A percentile compares a stretch with the other conserved stretches of the same genome.
Evolutionary conservation across 2,888 invertebrate genomes (phyloP).

Genomic region (Rhamphomyia laevipes): DNA sequence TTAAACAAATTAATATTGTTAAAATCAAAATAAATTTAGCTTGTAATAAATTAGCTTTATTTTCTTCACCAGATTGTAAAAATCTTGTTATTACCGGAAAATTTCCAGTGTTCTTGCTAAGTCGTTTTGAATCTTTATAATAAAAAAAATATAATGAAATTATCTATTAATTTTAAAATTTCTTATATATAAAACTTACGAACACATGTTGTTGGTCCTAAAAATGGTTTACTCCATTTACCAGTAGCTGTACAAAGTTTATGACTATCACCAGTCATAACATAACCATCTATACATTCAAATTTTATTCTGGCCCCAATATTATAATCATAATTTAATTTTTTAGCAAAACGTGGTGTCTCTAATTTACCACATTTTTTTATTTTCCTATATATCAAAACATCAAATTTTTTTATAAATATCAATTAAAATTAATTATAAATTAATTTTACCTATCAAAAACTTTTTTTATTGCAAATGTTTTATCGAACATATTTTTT

Average conservation of each 20-base stretch:
- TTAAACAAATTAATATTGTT: too few species aligned
- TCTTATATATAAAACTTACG: constrained; percentile 49
- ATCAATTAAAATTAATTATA: neutral
- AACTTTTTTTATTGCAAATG: constrained; percentile 14
- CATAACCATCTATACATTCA: constrained; percentile 75
- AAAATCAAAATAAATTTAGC: too few species aligned
- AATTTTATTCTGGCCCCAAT: constrained; percentile 73
- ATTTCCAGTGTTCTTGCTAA: too few species aligned
- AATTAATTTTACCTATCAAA: constrained; percentile 14
- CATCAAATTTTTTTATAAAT: too few species aligned
- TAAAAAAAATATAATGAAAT: too few species aligned
- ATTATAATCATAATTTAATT: constrained; percentile 71
- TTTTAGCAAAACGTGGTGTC: constrained; percentile 74
- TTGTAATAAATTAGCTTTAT: too few species aligned
- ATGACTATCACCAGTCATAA: constrained; percentile 65
- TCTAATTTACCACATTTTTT: constrained; percentile 72
- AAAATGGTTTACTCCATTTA: constrained; percentile 64
- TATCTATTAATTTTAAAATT: too few species aligned
- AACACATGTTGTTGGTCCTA: constrained; percentile 73
- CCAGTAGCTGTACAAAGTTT: constrained; percentile 63
- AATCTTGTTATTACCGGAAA: too few species aligned
- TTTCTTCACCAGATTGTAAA: too few species aligned
- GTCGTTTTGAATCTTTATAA: too few species aligned
- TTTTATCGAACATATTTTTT: constrained; percentile 55
- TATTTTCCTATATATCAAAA: constrained; percentile 36